Base-by-base conservation (phyloP, 2,113 vertebrate species). In the Neodontobutis hainanensis region DNA sequence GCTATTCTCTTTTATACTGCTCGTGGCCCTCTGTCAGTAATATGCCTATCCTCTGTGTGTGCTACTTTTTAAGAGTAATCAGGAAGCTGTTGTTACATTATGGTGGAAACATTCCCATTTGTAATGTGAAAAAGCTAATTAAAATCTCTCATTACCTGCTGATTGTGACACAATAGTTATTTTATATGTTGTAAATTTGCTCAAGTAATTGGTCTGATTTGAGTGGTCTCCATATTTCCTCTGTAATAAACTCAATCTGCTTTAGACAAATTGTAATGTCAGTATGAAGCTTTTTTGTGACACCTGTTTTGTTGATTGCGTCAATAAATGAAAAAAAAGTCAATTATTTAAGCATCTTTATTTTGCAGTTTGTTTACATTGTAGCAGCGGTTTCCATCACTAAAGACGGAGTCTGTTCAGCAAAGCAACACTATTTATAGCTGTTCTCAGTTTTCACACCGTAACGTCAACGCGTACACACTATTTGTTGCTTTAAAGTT, bases 251-350 rank as follows among this genome's bases (percentile, higher is more conserved):
- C 63, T 35, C 36, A 73, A 56, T 69, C 40, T 4, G 56, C 62
- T 59, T 57, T 62, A 57, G 51, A 12, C 27, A 52, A 75, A 46
- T 45, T 7, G 8, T 50, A 73, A 75, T 58, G 48, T 68, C 52
- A 47, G 47, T n/a, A 11, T 19, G 32, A 57, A n/a, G 48, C 59
- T 16, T 12, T 43, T 42, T 7, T 72, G 58, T 73, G 65, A n/a
- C 10, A 27, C 32, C 56, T 69, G 72, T 77, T 85, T 77, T 84
- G 70, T 73, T 42, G 70, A 77, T 79, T 76, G 42, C 40, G 73
- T 85, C 68, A 87, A 83, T 86, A 85, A 91, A 91, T 77, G 75
- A 48, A 71, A 70, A 48, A 71, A 70, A 65, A 34, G 44, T 55
- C 15, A 84, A 75, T 68, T 71, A 85, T 75, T 80, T 73, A 74